A percentile compares a stretch with the other conserved stretches of the same genome.
phyloP scores from a whole-genome alignment of 2,797 vertebrate genomes.

The Betta splendens region DNA sequence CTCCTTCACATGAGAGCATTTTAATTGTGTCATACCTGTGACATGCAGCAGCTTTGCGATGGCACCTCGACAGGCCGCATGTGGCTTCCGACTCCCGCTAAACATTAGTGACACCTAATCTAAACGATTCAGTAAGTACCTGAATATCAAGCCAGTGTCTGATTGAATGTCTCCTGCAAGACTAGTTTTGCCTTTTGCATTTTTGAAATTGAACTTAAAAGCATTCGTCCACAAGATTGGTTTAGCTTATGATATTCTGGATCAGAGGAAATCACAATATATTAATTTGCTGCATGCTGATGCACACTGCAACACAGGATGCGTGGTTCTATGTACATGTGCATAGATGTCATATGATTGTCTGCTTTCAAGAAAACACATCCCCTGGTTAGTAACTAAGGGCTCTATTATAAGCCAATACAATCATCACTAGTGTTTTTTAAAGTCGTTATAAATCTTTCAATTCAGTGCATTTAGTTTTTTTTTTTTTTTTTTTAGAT shows the following conservation, averaged over 20 bases:
- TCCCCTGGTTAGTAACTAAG: not conserved
- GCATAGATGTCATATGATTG: constrained; percentile 11
- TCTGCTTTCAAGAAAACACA: constrained; percentile 25
- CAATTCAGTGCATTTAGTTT: not conserved
- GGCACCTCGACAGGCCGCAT: constrained; percentile 59
- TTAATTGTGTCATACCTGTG: constrained; percentile 77
- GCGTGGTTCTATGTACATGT: constrained; percentile 24
- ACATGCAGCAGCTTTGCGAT: constrained; percentile 76
- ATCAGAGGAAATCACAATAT: constrained; percentile 51
- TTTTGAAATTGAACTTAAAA: constrained; percentile 76
- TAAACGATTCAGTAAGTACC: constrained; percentile 84
- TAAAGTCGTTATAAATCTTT: not conserved
- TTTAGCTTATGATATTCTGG: constrained; percentile 71
- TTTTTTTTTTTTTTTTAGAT: too few relatives aligned
- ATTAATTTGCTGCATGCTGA: constrained; percentile 51
- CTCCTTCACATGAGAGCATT: constrained; percentile 51
- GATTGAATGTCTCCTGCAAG: constrained; percentile 80
- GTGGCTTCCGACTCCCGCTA: constrained; percentile 69
- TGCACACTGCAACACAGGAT: constrained; percentile 25
- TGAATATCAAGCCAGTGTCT: constrained; percentile 72
- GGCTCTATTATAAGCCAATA: not conserved
- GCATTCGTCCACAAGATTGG: constrained; percentile 79
- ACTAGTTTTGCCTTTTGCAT: constrained; percentile 72
- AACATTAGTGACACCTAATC: constrained; percentile 82
- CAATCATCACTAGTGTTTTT: not conserved